phyloP scores from a whole-genome alignment of 2,113 vertebrate species.

The Phoenicopterus ruber region DNA sequence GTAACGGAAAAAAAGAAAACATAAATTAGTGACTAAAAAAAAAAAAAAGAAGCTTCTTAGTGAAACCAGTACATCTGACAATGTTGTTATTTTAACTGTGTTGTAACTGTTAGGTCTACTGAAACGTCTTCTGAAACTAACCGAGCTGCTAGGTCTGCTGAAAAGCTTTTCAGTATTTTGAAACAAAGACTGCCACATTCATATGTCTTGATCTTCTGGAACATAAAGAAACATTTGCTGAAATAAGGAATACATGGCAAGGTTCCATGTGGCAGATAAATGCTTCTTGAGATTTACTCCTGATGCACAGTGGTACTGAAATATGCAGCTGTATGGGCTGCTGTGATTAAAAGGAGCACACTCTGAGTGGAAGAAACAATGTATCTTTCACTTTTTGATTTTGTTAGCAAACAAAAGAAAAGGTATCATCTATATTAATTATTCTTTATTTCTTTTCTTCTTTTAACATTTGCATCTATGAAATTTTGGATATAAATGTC shows the following conservation, averaged over 20 bases:
- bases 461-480: not conserved
- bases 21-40: not conserved
- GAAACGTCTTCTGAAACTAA: not conserved
- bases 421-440: rapidly evolving
- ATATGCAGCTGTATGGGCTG: not conserved
- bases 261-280: not conserved
- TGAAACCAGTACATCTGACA: not conserved
- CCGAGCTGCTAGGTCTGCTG: not conserved
- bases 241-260: not conserved
- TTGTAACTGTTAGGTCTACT: not conserved
- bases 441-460: not conserved
- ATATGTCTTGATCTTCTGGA: not conserved
- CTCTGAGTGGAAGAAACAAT: not conserved
- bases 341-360: not conserved
- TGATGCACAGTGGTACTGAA: not conserved
- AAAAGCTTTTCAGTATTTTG: not conserved
- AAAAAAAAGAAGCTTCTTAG: not conserved
- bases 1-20: not conserved
- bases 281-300: not conserved
- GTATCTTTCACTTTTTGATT: not conserved
- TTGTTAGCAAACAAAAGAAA: not conserved
- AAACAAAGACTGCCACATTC: not conserved
- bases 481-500: not conserved
- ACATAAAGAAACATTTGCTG: not conserved
- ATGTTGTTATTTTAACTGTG: not conserved